These are phyloP conservation scores for Papilio machaon DNA, from an alignment of 1,140 invertebrate genomes.

Conservation along the genomic window DNA sequence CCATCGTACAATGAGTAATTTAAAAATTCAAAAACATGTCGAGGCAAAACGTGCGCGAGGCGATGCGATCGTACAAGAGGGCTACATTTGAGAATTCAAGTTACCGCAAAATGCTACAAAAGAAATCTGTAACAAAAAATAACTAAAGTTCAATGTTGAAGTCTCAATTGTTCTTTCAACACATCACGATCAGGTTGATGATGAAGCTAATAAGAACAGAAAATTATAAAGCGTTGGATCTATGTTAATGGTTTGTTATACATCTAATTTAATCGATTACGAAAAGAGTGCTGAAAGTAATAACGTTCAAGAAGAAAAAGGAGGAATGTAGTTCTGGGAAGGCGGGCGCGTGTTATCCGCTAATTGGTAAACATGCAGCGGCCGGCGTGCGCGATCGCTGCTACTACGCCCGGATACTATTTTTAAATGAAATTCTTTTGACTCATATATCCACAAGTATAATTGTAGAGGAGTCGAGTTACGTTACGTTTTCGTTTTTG, in stretches of 20 bases:
- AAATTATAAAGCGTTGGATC: background rate
- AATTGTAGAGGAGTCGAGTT: constrained; percentile 61
- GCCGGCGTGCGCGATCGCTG: constrained; percentile 56
- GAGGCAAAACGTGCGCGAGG: constrained; percentile 67
- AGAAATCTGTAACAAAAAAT: constrained; percentile 41
- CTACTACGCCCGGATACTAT: constrained; percentile 59
- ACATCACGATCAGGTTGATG: background rate
- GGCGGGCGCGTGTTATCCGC: constrained; percentile 55
- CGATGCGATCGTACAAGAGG: constrained; percentile 71
- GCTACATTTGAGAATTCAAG: constrained; percentile 75
- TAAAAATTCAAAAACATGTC: constrained; percentile 83
- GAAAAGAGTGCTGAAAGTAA: constrained; percentile 58
- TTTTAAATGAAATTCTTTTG: constrained; percentile 79
- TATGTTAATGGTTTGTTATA: constrained; percentile 46
- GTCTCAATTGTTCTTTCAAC: background rate
- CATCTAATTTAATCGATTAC: constrained; percentile 42
- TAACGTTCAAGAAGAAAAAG: constrained; percentile 59
- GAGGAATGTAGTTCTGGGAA: constrained; percentile 58
- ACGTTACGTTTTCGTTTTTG: constrained; percentile 55
- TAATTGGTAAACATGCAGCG: constrained; percentile 75
- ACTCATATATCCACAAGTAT: constrained; percentile 72
- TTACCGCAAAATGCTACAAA: constrained; percentile 52
- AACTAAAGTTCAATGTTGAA: background rate
- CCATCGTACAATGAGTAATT: constrained; percentile 83
- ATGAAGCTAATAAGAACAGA: too few relatives aligned